Percentiles rank a stretch among this genome's conserved stretches.
phyloP scores from a whole-genome alignment of 1,140 invertebrate species.

The Drosophila athabasca region DNA sequence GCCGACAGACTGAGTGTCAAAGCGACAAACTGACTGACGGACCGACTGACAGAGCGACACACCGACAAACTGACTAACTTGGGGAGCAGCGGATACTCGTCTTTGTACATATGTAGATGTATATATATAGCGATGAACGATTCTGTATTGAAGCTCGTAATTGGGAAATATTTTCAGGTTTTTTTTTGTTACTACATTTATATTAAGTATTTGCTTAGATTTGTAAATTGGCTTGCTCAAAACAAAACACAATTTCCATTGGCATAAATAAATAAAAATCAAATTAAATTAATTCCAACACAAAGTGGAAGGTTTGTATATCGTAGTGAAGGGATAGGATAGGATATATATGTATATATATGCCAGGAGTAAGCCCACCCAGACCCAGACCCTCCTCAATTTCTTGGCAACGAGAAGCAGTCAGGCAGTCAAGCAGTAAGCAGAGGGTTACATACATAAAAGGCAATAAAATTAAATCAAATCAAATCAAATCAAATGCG shows the following conservation, averaged over 20 bases:
- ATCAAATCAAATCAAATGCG: conserved; percentile 79
- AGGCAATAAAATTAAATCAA: conserved; percentile 79
- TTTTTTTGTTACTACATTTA: conserved; percentile 5
- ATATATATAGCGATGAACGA: too few relatives aligned
- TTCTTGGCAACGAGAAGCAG: conserved; percentile 30
- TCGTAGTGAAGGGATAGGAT: too few relatives aligned
- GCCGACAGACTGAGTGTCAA: not conserved
- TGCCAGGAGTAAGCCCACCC: conserved; percentile 5
- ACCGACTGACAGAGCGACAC: conserved; percentile 36
- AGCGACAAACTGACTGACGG: conserved; percentile 8
- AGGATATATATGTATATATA: too few relatives aligned
- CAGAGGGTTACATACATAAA: conserved; percentile 47
- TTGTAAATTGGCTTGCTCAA: conserved; percentile 23
- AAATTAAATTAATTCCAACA: conserved; percentile 74
- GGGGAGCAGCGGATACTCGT: too few relatives aligned
- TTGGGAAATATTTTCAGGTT: too few relatives aligned
- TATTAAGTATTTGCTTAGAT: not conserved
- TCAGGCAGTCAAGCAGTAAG: conserved; percentile 24
- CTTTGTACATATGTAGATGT: too few relatives aligned
- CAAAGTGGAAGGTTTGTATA: conserved; percentile 19
- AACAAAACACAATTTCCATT: conserved; percentile 44
- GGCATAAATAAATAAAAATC: conserved; percentile 78
- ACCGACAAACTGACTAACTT: too few relatives aligned
- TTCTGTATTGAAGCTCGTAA: not conserved
- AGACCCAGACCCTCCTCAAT: too few relatives aligned